A percentile compares a stretch with the other conserved stretches of the same genome.
Conservation (phyloP, 2,888 invertebrate genomes). For the Holacanthella duospinosa region DNA sequence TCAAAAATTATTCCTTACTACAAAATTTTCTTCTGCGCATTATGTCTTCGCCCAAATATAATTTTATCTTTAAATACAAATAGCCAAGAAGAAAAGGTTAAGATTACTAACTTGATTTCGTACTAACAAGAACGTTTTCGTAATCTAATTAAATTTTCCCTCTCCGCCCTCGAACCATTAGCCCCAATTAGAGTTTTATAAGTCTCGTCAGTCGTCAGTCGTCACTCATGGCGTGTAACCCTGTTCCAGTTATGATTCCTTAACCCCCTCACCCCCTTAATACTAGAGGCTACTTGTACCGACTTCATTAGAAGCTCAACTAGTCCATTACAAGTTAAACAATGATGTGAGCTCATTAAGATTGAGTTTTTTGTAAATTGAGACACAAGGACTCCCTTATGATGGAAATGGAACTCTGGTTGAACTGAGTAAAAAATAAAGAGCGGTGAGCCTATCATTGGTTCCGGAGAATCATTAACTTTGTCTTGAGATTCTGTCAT, state of each 20-base stretch:
- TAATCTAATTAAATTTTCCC: not conserved
- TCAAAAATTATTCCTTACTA: too few species aligned
- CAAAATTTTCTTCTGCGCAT: too few species aligned
- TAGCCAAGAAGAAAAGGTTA: too few species aligned
- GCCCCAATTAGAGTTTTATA: not conserved
- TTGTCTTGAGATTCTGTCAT: not conserved
- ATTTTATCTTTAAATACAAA: too few species aligned
- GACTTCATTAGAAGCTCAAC: conserved; percentile 1
- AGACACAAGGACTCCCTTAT: too few species aligned
- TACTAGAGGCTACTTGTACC: not conserved
- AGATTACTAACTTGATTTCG: too few species aligned
- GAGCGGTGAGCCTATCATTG: not conserved
- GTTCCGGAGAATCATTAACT: not conserved
- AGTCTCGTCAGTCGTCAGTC: not conserved
- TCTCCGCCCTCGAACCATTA: conserved; percentile 1
- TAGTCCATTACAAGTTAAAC: not conserved
- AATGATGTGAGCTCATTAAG: not conserved
- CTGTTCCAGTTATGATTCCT: not conserved
- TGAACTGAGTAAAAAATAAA: too few species aligned
- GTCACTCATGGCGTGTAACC: not conserved
- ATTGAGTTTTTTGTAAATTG: not conserved
- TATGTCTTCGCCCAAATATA: too few species aligned
- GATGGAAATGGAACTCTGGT: too few species aligned
- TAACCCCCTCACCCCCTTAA: not conserved
- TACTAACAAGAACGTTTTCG: not conserved